Conservation (phyloP, 2,888 invertebrate genomes). For the Drosophila testacea region DNA sequence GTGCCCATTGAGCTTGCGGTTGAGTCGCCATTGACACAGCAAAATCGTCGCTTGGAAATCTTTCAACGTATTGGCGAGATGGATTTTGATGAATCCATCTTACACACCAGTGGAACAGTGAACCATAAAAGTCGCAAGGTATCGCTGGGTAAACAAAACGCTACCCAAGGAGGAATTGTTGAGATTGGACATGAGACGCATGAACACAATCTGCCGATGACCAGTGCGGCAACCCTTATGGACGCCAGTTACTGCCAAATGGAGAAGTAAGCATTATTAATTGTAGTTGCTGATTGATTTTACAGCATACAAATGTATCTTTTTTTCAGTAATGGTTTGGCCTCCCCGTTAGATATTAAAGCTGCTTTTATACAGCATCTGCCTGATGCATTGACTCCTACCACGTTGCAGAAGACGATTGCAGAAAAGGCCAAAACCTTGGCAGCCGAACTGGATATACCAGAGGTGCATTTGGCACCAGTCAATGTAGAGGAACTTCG, state of each 20-base stretch:
- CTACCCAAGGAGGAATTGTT: conserved; percentile 74
- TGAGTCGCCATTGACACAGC: conserved; percentile 82
- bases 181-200: conserved; percentile 83
- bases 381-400: conserved; percentile 87
- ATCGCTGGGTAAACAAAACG: conserved; percentile 10
- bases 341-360: conserved; percentile 69
- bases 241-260: conserved; percentile 85
- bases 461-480: conserved; percentile 76
- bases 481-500: conserved; percentile 70
- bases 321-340: conserved; percentile 55
- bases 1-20: conserved; percentile 84
- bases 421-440: conserved; percentile 90
- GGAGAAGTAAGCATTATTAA: conserved; percentile 53
- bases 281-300: no score
- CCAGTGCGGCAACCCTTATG: conserved; percentile 85
- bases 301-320: no score
- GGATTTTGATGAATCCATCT: conserved; percentile 90
- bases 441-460: conserved; percentile 77
- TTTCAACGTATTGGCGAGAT: conserved; percentile 90
- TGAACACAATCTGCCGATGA: conserved; percentile 49
- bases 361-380: conserved; percentile 80
- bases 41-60: conserved; percentile 87
- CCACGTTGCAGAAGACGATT: conserved; percentile 89
- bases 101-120: conserved; percentile 87
- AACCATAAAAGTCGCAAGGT: conserved; percentile 53